Percentiles rank a stretch among this genome's conserved stretches.
Conservation (phyloP, 2,113 vertebrate species). For the Pedionomus torquatus region DNA sequence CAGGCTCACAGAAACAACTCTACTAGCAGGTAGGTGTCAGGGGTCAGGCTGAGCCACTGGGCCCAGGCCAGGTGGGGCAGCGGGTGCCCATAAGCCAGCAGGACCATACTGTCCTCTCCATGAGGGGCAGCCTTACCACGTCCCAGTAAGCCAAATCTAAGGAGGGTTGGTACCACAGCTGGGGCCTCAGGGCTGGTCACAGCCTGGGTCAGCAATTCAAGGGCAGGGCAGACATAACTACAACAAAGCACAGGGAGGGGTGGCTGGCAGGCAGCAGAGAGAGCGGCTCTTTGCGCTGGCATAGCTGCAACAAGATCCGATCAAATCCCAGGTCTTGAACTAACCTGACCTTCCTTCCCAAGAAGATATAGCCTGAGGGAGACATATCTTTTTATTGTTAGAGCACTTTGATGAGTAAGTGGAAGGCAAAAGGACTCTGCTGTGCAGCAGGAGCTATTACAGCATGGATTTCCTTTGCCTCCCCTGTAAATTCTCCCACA, state of each 20-base stretch:
- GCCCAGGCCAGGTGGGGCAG: background rate
- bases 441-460: background rate
- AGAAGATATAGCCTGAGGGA: background rate
- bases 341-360: background rate
- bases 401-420: background rate
- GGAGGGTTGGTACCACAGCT: background rate
- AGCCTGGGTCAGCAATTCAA: background rate
- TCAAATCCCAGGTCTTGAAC: background rate
- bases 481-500: background rate
- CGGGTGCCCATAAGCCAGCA: background rate
- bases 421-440: background rate
- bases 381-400: background rate
- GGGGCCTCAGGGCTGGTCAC: too few relatives aligned
- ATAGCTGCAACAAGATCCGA: background rate
- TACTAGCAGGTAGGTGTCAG: background rate
- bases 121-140: background rate
- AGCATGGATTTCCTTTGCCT: background rate
- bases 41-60: background rate
- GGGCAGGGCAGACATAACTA: background rate
- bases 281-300: background rate
- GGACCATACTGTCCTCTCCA: fast-evolving
- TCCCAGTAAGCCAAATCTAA: background rate
- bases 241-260: background rate
- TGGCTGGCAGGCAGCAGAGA: background rate
- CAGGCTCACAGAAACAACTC: background rate